These are phyloP conservation scores for Oxyteleia sp. DNA, from an alignment of 2,888 invertebrate genomes.

Conservation along the genomic window DNA sequence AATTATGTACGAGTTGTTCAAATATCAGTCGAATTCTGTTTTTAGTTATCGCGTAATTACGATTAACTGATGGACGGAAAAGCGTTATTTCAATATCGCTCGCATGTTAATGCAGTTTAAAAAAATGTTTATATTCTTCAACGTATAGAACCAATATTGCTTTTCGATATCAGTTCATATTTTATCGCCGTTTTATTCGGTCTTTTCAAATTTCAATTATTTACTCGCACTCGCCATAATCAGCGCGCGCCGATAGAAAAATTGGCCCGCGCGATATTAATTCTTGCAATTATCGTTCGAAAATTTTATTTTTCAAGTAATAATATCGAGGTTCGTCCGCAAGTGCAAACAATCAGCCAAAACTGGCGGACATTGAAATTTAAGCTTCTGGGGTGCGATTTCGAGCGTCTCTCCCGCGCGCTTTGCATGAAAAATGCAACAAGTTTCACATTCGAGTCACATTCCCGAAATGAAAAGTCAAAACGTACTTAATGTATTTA, in stretches of 20 bases:
- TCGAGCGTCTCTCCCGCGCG: constrained; percentile 18
- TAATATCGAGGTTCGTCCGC: background rate
- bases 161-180: constrained; percentile 54
- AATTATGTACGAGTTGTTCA: too few relatives aligned
- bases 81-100: constrained; percentile 15
- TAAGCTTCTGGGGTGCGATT: constrained; percentile 4
- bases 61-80: constrained; percentile 1
- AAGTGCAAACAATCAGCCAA: background rate
- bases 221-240: constrained; percentile 21
- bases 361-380: constrained; percentile 13
- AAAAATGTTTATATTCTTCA: constrained; percentile 42
- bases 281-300: background rate
- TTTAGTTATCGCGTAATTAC: background rate
- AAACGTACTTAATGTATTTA: constrained; percentile 29
- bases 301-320: background rate
- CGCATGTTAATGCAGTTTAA: constrained; percentile 27
- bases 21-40: background rate
- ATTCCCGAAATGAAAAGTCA: constrained; percentile 25
- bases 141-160: constrained; percentile 34
- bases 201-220: constrained; percentile 40
- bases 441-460: constrained; percentile 54
- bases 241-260: constrained; percentile 1
- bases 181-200: constrained; percentile 33
- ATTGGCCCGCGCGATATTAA: background rate
- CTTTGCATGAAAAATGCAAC: constrained; percentile 70